Evolutionary conservation across 2,888 invertebrate genomes (phyloP), one percentile per base, ranked within the genome.

Genomic region (Alentia gelatinosa): DNA sequence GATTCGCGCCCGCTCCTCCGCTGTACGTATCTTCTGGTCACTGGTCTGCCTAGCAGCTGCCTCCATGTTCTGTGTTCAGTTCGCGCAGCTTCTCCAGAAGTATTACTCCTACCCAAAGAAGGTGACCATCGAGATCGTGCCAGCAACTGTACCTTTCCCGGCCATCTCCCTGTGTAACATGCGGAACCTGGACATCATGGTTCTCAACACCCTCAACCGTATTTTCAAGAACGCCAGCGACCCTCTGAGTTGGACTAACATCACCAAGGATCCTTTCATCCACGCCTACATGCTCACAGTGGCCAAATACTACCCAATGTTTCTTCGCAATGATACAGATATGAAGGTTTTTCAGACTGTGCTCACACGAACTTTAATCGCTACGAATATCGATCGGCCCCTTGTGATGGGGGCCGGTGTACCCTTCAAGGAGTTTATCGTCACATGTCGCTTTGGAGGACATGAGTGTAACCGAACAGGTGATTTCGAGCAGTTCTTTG

Each of bases 101-200:
- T 92, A 90, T 47, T 92, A 92, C 74, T 89, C 92, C 40, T 91
- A 91, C 63, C 92, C 92, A 0, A 92, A 92, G 84, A 91, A 91
- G 33, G 92, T 92, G 0, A 92, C 92, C 42, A 91, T 92, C 1
- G 92, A 92, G 63, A 90, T 92, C 9, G 91, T 92, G 9, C 90
- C 92, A 1, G 56, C 88, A 23, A 33, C 84, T 26, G 91, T 92
- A 26, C 91, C 92, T 23, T 92, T 92, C 40, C 92, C 92, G 1
- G 74, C 91, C 23, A 92, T 92, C 15, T 91, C 91, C 7, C 42
- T 92, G 26, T 92, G 92, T 90, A 92, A 92, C 68, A 91, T 92
- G 91, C 47, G 92, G n/a, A 92, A 91, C 84, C 63, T 92, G 40
- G 92, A 92, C 75, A 84, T 86, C 4, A 90, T 89, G 74, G 75